Evolutionary conservation across 2,797 vertebrate genomes (phyloP).

Genomic region (Typhlichthys eigenmanni): DNA sequence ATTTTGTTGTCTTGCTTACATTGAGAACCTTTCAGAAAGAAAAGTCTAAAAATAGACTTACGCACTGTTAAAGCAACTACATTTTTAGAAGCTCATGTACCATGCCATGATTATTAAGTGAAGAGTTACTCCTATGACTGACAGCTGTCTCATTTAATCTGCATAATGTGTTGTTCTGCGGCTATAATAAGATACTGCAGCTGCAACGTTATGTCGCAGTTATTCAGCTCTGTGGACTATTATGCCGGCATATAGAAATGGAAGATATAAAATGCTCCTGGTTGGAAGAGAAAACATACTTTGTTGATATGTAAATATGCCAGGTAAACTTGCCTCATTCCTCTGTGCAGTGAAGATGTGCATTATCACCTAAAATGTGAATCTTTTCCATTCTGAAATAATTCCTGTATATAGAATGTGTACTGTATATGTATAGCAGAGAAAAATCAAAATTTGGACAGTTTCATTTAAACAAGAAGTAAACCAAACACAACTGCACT

Average conservation of each 20-base stretch:
- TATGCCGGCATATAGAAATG: conserved; percentile 29
- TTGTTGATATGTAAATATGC: conserved; percentile 52
- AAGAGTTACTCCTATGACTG: conserved; percentile 52
- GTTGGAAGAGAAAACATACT: conserved; percentile 25
- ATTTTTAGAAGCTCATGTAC: not conserved
- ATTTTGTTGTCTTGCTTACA: too few species aligned
- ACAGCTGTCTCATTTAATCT: conserved; percentile 65
- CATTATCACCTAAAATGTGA: not conserved
- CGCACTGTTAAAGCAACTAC: conserved; percentile 1
- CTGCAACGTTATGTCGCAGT: conserved; percentile 53
- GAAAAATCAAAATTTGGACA: too few species aligned
- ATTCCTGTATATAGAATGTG: not conserved
- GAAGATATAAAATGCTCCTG: conserved; percentile 16
- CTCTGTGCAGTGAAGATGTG: not conserved
- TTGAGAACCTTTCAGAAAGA: too few species aligned
- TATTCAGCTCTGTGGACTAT: conserved; percentile 49
- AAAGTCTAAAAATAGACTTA: not conserved
- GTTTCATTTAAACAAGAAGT: too few species aligned
- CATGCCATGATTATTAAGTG: conserved; percentile 51
- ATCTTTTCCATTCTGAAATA: too few species aligned
- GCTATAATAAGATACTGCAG: conserved; percentile 47
- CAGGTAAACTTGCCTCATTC: conserved; percentile 30
- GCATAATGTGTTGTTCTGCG: conserved; percentile 45
- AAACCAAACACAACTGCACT: too few species aligned
- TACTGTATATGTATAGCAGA: not conserved